Evolutionary conservation across 2,797 vertebrate species (phyloP).

Genomic region (Platyrinchus mystaceus): DNA sequence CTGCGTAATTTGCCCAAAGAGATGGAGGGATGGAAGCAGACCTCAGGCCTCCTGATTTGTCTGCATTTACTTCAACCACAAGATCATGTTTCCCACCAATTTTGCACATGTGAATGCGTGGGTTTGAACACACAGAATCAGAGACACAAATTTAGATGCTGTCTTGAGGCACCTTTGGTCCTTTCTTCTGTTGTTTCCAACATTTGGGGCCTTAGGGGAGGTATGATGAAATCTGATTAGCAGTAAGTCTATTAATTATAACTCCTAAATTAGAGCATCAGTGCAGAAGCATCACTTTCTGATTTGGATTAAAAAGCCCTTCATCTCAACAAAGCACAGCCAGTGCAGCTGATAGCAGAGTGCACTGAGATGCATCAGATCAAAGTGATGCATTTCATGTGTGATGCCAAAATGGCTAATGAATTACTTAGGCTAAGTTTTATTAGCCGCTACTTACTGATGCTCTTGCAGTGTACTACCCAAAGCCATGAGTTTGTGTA

Average conservation of each 20-base stretch:
- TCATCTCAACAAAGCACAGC: slow-evolving; percentile 68
- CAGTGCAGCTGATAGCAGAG: slow-evolving; percentile 58
- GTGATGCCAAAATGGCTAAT: slow-evolving; percentile 54
- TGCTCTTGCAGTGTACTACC: slow-evolving; percentile 11
- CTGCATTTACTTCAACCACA: not conserved
- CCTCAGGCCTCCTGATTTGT: not conserved
- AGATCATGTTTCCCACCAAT: not conserved
- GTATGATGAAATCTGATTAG: slow-evolving; percentile 70
- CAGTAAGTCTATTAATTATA: slow-evolving; percentile 75
- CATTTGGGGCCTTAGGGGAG: slow-evolving; percentile 10
- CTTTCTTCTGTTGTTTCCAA: slow-evolving; percentile 31
- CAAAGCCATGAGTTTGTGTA: slow-evolving; percentile 4
- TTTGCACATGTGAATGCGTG: not conserved
- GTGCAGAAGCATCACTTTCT: slow-evolving; percentile 67
- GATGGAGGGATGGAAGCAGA: not conserved
- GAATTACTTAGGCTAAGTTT: slow-evolving; percentile 44
- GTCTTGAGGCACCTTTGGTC: slow-evolving; percentile 23
- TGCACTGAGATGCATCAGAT: slow-evolving; percentile 42
- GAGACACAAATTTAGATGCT: not conserved
- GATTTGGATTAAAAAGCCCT: slow-evolving; percentile 72
- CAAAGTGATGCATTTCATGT: slow-evolving; percentile 44
- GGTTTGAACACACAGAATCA: not conserved
- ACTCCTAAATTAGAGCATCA: slow-evolving; percentile 67
- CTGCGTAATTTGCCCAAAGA: not conserved
- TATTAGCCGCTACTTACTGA: slow-evolving; percentile 35